Base-by-base conservation (phyloP, 2,888 invertebrate species). In the Apamea epomidion region DNA sequence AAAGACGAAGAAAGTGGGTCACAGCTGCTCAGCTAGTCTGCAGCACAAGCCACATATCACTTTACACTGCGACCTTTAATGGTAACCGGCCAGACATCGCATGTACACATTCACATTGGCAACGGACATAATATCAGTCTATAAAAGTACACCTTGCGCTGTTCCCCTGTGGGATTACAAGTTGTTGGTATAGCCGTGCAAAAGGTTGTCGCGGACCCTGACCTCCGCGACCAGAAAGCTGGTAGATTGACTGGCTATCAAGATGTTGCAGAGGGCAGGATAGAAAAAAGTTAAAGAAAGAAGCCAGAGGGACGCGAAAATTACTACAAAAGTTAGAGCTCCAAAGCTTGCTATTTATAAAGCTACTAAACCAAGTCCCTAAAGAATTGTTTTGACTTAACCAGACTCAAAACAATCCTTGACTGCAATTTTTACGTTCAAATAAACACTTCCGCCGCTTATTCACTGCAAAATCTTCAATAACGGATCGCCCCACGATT, bases 1-100 rank as follows among this genome's bases (percentile, higher is more conserved):
- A 87, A 86, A 82, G 74, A 70, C 42, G 74, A 83, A 76, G 89
- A 89, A 89, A 89, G 89, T 89, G 74, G 89, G 88, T 75, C 88
- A 84, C 84, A 86, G 78, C 84, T 81, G 83, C 82, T 74, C 84
- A 80, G 83, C 82, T 74, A 76, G 83, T 74, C 83, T 79, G 82
- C 79, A 62, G 42, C 69, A 73, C 81, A 58, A 64, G 64, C 76
- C 70, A 78, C 86, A 86, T 83, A 86, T 81, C 86, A 76, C 60
- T 85, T 78, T 76, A 85, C 82, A 80, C 81, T 78, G 76, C 81
- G 85, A 87, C 87, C 88, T 88, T 88, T 88, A 88, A 88, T 82
- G 85, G 86, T 77, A 83, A 88, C 76, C 71, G 85, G 75, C 83
- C 86, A 83, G 81, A 60, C 83, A 70, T 73, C 37, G 45, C 58